A percentile compares a stretch with the other conserved stretches of the same genome.
These are phyloP conservation scores for Latrodectus hesperus DNA, from an alignment of 2,888 invertebrate species.

Conservation along the genomic window DNA sequence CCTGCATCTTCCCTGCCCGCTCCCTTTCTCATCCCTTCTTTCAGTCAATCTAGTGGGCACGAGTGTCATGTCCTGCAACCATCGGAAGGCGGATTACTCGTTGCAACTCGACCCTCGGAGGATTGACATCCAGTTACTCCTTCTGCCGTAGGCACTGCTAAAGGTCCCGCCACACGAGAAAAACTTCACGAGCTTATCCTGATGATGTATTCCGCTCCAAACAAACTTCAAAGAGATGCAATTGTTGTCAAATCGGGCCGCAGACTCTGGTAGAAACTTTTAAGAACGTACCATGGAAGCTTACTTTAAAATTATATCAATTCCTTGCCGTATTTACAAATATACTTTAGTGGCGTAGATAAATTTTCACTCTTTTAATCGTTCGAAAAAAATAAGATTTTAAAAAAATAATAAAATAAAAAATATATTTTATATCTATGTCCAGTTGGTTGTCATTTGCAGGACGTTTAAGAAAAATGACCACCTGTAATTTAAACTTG, in stretches of 20 bases:
- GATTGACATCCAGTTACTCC: constrained; percentile 6
- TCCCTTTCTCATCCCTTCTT: constrained; percentile 28
- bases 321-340: constrained; percentile 12
- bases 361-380: constrained; percentile 16
- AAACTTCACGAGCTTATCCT: constrained; percentile 36
- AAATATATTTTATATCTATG: constrained; percentile 50
- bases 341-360: constrained; percentile 16
- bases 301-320: background rate
- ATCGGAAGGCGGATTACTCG: background rate
- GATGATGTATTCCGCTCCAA: constrained; percentile 14
- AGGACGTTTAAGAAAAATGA: background rate
- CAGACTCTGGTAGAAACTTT: background rate
- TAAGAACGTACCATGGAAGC: background rate
- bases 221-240: constrained; percentile 1
- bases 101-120: constrained; percentile 25
- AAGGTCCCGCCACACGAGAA: constrained; percentile 8
- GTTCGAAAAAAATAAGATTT: background rate
- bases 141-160: background rate
- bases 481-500: background rate
- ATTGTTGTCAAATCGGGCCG: constrained; percentile 9
- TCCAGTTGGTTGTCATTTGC: background rate
- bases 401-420: background rate
- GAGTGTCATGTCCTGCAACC: constrained; percentile 10
- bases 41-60: constrained; percentile 15
- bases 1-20: constrained; percentile 52